phyloP scores from a whole-genome alignment of 2,797 vertebrate species.

The Muscicapa comitata region DNA sequence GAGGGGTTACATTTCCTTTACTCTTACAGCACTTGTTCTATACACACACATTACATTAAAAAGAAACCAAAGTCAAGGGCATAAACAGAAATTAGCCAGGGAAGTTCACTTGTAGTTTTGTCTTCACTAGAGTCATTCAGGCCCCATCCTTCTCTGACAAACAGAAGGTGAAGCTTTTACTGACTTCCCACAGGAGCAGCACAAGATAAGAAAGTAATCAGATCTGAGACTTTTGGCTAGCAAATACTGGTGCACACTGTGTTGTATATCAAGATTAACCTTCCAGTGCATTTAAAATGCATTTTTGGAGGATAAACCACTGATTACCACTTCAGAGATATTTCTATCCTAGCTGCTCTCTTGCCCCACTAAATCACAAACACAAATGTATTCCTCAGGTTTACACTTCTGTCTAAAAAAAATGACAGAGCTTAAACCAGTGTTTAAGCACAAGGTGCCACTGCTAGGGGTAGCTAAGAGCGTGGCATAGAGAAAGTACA shows the following conservation, averaged over 20 bases:
- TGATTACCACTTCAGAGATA: neutral
- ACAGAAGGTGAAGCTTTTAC: neutral
- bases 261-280: neutral
- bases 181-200: neutral
- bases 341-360: neutral
- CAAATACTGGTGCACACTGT: neutral
- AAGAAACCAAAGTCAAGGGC: slow-evolving; percentile 26
- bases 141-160: neutral
- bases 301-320: neutral
- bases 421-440: neutral
- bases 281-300: neutral
- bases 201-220: neutral
- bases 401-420: neutral
- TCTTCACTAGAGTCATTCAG: neutral
- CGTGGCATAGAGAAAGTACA: neutral
- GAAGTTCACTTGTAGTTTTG: neutral
- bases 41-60: slow-evolving; percentile 8
- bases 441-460: neutral
- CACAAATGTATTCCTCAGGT: neutral
- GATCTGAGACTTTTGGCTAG: neutral
- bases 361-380: neutral
- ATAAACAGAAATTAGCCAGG: neutral
- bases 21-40: slow-evolving; percentile 50
- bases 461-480: neutral
- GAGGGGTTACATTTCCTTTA: slow-evolving; percentile 46